Evolutionary conservation across 2,113 vertebrate genomes (phyloP).

Genomic region (Oxygymnocypris stewartii): DNA sequence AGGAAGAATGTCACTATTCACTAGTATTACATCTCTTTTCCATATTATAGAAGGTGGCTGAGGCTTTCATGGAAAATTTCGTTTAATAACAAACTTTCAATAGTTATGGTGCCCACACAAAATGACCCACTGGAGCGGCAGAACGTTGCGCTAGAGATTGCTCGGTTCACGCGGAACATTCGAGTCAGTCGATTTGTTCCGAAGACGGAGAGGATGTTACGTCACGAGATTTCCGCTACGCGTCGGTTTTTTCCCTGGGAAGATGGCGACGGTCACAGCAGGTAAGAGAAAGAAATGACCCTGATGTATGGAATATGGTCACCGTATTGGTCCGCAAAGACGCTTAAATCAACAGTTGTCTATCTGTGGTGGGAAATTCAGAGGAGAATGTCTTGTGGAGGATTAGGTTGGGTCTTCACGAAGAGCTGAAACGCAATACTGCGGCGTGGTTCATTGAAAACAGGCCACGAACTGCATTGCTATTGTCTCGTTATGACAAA

Average conservation of each 20-base stretch:
- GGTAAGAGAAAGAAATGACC: slow-evolving; percentile 67
- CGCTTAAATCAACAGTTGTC: background rate
- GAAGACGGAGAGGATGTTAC: slow-evolving; percentile 59
- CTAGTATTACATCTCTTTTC: background rate
- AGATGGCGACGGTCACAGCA: slow-evolving; percentile 81
- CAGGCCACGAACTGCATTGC: background rate
- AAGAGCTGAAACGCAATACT: background rate
- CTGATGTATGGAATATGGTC: background rate
- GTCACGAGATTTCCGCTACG: slow-evolving; percentile 55
- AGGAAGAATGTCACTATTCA: background rate
- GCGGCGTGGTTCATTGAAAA: background rate
- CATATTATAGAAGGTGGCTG: background rate
- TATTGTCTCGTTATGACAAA: slow-evolving; percentile 3
- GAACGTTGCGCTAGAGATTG: background rate
- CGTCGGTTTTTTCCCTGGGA: slow-evolving; percentile 53
- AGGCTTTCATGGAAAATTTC: background rate
- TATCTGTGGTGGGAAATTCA: background rate
- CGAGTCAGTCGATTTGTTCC: slow-evolving; percentile 34
- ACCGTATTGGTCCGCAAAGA: background rate
- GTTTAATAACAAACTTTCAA: background rate
- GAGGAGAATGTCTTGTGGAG: background rate
- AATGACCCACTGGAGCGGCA: slow-evolving; percentile 1
- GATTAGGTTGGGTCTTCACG: background rate
- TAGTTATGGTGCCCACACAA: background rate
- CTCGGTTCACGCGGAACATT: background rate